Base-by-base conservation (phyloP, 1,140 invertebrate species). In the Apis dorsata region DNA sequence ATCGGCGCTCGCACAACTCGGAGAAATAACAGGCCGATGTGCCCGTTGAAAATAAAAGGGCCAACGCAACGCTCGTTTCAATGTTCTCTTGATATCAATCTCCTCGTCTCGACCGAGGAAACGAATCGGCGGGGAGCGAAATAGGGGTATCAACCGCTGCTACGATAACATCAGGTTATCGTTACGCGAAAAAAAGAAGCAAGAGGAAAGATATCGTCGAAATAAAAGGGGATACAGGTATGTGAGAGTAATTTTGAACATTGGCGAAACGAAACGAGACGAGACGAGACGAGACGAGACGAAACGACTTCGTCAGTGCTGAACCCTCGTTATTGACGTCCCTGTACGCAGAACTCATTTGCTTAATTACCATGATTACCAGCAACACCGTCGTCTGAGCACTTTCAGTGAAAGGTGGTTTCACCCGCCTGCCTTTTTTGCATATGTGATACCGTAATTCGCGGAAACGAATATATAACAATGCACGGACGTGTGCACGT, bases 341-440 rank as follows among this genome's bases (percentile, higher is more conserved):
- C 75, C 65, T 78, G n/a, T 88, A 90, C 88, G 85, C 68, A 77
- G 85, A 89, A 90, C 84, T 90, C 89, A 80, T 90, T 90, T 88
- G 79, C 84, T 87, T 89, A 90, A 90, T 90, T 90, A 84, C 86
- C 73, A 74, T 84, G 89, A 90, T 90, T 90, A 88, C 83, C 72
- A 63, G 75, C 17, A 34, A 69, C 69, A 44, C 65, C 63, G 73
- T 28, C 66, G 79, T 68, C 63, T 63, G 17, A 66, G n/a, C 49
- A 19, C 55, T 83, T 71, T 28, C 63, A 13, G 8, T n/a, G 13
- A 3, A 62, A 69, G 34, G 60, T 13, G 62, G 59, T 34, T 69
- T 44, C 34, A 11, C 72, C 21, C n/a, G 53, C 12, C 71, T 34
- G 55, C 57, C 17, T 76, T 68, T 55, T 28, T 57, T 63, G 21